Evolutionary conservation across 2,888 invertebrate genomes (phyloP).

Genomic region (Yponomeuta cagnagella): DNA sequence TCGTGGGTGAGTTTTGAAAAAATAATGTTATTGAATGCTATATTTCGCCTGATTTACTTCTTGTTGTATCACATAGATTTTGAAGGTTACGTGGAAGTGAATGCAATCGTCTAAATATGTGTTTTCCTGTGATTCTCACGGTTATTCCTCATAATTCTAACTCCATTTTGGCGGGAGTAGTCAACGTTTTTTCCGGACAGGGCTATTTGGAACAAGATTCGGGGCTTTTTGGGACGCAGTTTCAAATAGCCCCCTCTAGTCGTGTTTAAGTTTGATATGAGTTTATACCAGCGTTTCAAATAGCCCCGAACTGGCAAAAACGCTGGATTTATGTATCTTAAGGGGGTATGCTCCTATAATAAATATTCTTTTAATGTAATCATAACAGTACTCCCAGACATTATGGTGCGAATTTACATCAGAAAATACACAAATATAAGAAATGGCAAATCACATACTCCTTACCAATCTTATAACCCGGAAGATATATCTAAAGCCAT

Average conservation of each 20-base stretch:
- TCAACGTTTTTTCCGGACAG: conserved; percentile 3
- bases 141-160: no score
- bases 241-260: conserved; percentile 4
- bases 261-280: conserved; percentile 1
- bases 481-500: conserved; percentile 19
- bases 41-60: no score
- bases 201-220: not conserved
- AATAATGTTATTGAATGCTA: no score
- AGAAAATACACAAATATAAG: conserved; percentile 1
- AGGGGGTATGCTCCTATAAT: conserved; percentile 2
- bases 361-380: not conserved
- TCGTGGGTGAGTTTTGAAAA: no score
- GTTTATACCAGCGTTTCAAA: conserved; percentile 3
- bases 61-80: no score
- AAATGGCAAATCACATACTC: conserved; percentile 3
- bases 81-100: not conserved
- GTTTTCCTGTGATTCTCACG: no score
- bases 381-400: not conserved
- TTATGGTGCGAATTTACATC: not conserved
- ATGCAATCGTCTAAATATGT: not conserved
- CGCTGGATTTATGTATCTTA: conserved; percentile 4
- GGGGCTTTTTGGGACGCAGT: not conserved
- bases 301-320: conserved; percentile 2
- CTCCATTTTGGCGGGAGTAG: not conserved
- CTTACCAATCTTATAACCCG: conserved; percentile 8